Conservation (phyloP, 2,113 vertebrate species). For the Oxyura jamaicensis region DNA sequence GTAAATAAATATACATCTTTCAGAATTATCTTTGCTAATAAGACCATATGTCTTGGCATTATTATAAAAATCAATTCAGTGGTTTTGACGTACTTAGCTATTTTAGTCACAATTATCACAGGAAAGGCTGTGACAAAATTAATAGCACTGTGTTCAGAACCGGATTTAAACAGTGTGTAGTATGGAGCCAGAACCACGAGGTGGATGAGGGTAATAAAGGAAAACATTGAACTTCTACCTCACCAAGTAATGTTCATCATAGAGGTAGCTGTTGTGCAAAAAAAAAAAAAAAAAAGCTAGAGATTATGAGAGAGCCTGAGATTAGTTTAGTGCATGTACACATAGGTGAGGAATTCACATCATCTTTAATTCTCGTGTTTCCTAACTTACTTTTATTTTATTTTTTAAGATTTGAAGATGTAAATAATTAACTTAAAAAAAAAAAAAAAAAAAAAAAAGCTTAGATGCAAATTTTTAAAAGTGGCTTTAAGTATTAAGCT, state of each 20-base stretch:
- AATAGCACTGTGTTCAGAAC: background rate
- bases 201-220: background rate
- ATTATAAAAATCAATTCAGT: background rate
- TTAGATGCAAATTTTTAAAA: background rate
- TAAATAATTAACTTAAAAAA: background rate
- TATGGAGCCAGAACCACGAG: background rate
- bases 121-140: background rate
- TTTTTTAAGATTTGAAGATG: conserved; percentile 32
- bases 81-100: background rate
- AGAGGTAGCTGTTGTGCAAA: background rate
- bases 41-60: background rate
- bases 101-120: background rate
- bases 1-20: background rate
- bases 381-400: background rate
- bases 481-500: background rate
- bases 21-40: background rate
- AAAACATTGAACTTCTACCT: background rate
- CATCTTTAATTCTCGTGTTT: background rate
- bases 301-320: background rate
- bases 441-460: background rate
- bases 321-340: background rate
- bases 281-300: background rate
- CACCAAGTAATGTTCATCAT: background rate
- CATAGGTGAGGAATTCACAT: background rate
- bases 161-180: background rate